Conservation (phyloP, 2,797 vertebrate genomes). For the Buceros bicornis region DNA sequence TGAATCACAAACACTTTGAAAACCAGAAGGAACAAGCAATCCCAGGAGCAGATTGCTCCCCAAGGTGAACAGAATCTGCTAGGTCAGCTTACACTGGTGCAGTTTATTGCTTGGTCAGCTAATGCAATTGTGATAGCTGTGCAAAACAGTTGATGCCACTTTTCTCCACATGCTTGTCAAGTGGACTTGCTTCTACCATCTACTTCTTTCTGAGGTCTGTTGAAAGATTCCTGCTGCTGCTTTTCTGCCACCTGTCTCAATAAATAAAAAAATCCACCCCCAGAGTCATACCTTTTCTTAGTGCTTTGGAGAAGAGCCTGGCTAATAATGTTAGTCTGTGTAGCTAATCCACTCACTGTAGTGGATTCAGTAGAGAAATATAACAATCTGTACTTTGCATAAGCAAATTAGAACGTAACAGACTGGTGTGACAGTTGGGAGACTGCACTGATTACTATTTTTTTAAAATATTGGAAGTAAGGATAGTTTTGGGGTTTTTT, state of each 20-base stretch:
- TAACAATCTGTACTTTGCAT: background rate
- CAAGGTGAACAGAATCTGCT: background rate
- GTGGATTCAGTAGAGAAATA: constrained; percentile 1
- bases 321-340: background rate
- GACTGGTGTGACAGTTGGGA: background rate
- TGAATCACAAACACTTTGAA: background rate
- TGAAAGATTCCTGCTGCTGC: background rate
- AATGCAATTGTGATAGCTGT: background rate
- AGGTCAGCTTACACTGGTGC: background rate
- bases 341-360: background rate
- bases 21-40: background rate
- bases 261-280: background rate
- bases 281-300: background rate
- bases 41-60: background rate
- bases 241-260: background rate
- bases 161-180: background rate
- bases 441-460: background rate
- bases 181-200: background rate
- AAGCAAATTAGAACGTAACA: background rate
- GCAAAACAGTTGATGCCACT: background rate
- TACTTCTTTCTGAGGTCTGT: background rate
- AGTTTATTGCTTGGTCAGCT: constrained; percentile 14
- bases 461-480: background rate
- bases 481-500: no score
- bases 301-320: background rate